A percentile compares a stretch with the other conserved stretches of the same genome.
Evolutionary conservation across 2,888 invertebrate species (phyloP).

Genomic region (Nomada fucata): DNA sequence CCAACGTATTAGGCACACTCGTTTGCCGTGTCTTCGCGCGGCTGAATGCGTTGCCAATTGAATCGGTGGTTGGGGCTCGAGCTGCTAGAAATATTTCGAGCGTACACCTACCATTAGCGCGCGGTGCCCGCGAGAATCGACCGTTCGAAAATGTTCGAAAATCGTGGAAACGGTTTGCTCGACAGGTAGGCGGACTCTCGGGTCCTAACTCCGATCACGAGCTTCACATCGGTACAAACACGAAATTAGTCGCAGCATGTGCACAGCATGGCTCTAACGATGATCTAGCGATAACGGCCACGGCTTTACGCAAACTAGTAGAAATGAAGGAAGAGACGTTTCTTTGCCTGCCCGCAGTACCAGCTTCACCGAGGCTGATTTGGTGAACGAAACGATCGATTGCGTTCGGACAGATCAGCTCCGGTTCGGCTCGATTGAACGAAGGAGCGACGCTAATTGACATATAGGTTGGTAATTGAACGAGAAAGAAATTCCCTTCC

Average conservation of each 20-base stretch:
- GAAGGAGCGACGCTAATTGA: no score
- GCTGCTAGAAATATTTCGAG: background rate
- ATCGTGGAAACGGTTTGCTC: no score
- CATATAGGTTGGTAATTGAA: no score
- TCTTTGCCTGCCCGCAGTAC: no score
- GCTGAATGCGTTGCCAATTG: slow-evolving; percentile 41
- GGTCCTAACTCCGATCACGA: slow-evolving; percentile 65
- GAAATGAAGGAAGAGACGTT: slow-evolving; percentile 1
- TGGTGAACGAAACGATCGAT: no score
- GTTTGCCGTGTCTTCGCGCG: slow-evolving; percentile 47
- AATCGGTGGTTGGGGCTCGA: slow-evolving; percentile 50
- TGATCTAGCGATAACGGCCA: slow-evolving; percentile 67
- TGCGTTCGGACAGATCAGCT: no score
- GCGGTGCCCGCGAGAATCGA: no score
- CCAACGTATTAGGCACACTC: slow-evolving; percentile 28
- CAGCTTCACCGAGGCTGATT: no score
- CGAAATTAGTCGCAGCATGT: slow-evolving; percentile 77
- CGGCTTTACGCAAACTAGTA: slow-evolving; percentile 51
- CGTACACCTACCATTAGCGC: no score
- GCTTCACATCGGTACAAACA: slow-evolving; percentile 51
- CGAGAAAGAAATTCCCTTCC: no score
- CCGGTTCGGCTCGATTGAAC: no score
- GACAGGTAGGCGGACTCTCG: slow-evolving; percentile 5
- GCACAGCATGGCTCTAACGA: slow-evolving; percentile 79
- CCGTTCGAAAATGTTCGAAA: background rate